These are phyloP conservation scores for Peucedramus taeniatus DNA, from an alignment of 2,113 vertebrate genomes.

Conservation along the genomic window DNA sequence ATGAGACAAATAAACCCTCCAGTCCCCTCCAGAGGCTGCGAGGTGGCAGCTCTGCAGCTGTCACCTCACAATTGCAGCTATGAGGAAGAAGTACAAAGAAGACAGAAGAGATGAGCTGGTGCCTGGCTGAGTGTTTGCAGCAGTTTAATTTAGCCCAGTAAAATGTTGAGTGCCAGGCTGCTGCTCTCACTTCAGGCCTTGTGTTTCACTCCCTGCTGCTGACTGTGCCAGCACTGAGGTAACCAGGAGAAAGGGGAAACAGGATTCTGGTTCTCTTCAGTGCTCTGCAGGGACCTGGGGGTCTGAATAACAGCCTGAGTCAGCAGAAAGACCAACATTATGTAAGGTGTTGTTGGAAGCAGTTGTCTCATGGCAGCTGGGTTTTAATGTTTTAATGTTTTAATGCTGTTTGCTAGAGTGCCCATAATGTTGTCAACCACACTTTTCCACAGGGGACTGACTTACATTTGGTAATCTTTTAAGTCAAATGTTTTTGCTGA, in stretches of 20 bases:
- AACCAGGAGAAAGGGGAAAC: background rate
- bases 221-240: background rate
- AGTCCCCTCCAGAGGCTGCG: background rate
- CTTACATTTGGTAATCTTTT: background rate
- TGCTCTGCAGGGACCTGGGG: background rate
- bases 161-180: background rate
- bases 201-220: background rate
- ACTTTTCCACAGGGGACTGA: background rate
- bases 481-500: background rate
- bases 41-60: background rate
- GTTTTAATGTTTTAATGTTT: background rate
- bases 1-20: background rate
- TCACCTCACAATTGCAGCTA: too few species aligned
- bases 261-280: background rate
- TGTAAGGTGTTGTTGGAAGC: background rate
- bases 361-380: background rate
- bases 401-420: background rate
- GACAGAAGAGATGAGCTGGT: background rate
- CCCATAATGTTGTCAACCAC: rapidly evolving
- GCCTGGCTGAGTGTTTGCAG: background rate
- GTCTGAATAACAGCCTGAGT: background rate
- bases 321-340: background rate
- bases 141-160: background rate
- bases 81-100: background rate
- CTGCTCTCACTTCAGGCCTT: background rate